Conservation (phyloP, 2,113 vertebrate genomes). For the Cranoglanis bouderius region DNA sequence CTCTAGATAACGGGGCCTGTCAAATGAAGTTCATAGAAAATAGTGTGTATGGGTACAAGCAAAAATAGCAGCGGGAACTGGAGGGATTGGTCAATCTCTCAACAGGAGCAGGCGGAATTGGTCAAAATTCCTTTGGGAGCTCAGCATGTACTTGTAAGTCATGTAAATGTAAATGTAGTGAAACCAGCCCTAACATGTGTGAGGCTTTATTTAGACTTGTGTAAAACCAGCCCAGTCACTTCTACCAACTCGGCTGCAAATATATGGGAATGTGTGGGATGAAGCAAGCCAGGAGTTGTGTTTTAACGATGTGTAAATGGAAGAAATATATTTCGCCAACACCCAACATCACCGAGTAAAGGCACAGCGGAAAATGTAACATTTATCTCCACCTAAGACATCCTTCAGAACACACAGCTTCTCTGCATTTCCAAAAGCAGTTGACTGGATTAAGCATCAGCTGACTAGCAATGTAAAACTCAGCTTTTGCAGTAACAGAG, state of each 20-base stretch:
- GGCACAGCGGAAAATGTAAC: not conserved
- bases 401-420: slow-evolving; percentile 35
- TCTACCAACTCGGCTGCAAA: not conserved
- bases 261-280: not conserved
- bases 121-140: not conserved
- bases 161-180: not conserved
- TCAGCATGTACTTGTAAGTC: not conserved
- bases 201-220: not conserved
- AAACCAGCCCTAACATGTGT: not conserved
- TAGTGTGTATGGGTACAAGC: not conserved
- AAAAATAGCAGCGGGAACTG: not conserved
- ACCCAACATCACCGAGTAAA: not conserved
- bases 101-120: not conserved
- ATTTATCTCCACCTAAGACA: not conserved
- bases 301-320: not conserved
- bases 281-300: not conserved
- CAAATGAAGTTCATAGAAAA: not conserved
- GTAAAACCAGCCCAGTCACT: not conserved
- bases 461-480: slow-evolving; percentile 61
- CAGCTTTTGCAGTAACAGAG: slow-evolving; percentile 43
- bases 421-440: slow-evolving; percentile 45
- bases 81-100: not conserved
- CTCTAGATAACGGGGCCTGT: not conserved
- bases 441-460: slow-evolving; percentile 61
- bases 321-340: not conserved